Percentiles rank a stretch among this genome's conserved stretches.
phyloP scores from a whole-genome alignment of 2,888 invertebrate species.

The Lissonota sp. region DNA sequence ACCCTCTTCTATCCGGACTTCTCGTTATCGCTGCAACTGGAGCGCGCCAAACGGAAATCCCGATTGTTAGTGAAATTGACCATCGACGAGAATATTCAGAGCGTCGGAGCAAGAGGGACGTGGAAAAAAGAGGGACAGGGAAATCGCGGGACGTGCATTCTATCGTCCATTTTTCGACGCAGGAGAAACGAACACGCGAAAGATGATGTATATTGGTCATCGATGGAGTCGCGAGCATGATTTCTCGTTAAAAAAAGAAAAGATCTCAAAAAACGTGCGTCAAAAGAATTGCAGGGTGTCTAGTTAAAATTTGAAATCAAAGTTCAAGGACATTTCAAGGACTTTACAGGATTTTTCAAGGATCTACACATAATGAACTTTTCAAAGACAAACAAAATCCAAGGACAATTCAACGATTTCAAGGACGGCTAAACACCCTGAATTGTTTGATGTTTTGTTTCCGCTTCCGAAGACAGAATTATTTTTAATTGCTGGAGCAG shows the following conservation, averaged over 20 bases:
- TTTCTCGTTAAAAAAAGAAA: slow-evolving; percentile 52
- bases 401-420: no score
- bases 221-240: not conserved
- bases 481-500: no score
- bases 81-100: slow-evolving; percentile 57
- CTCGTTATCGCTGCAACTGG: slow-evolving; percentile 63
- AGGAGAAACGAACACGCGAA: slow-evolving; percentile 31
- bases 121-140: not conserved
- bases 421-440: no score
- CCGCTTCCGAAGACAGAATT: not conserved
- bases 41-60: slow-evolving; percentile 56
- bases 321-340: no score
- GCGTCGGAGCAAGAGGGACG: not conserved
- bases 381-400: no score
- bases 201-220: slow-evolving; percentile 36
- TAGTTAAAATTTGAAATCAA: no score
- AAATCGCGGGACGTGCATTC: not conserved
- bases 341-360: no score
- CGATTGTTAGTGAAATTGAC: slow-evolving; percentile 63
- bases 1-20: slow-evolving; percentile 60
- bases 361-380: no score
- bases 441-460: slow-evolving; percentile 18
- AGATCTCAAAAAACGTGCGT: slow-evolving; percentile 4
- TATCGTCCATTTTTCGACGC: slow-evolving; percentile 25
- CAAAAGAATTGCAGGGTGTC: slow-evolving; percentile 18